A percentile compares a stretch with the other conserved stretches of the same genome.
Conservation (phyloP, 2,888 invertebrate genomes). For the Terebella lapidaria region DNA sequence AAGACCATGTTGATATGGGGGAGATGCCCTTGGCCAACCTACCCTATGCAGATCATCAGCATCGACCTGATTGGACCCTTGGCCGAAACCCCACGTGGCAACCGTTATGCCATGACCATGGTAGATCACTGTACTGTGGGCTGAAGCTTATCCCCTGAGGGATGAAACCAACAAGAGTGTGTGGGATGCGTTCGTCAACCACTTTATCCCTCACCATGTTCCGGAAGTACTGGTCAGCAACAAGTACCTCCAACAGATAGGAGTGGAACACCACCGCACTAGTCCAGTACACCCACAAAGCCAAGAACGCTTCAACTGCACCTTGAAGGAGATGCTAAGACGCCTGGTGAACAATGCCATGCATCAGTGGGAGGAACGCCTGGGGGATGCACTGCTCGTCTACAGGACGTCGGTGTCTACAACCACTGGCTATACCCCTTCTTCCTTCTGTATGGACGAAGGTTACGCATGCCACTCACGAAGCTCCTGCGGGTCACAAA, state of each 20-base stretch:
- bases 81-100: background rate
- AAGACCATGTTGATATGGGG: background rate
- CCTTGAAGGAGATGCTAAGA: background rate
- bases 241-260: background rate
- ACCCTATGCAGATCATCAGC: background rate
- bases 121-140: constrained; percentile 2
- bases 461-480: background rate
- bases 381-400: background rate
- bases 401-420: background rate
- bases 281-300: background rate
- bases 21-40: background rate
- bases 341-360: background rate
- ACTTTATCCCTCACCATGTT: background rate
- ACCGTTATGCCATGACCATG: background rate
- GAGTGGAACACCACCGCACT: background rate
- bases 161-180: background rate
- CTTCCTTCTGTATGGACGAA: background rate
- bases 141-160: background rate
- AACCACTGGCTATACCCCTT: background rate
- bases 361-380: background rate
- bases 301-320: background rate
- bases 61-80: constrained; percentile 3
- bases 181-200: background rate
- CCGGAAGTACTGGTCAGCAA: background rate
- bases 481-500: background rate